Conservation (phyloP, 1,140 invertebrate species). For the Lucilia sericata region DNA sequence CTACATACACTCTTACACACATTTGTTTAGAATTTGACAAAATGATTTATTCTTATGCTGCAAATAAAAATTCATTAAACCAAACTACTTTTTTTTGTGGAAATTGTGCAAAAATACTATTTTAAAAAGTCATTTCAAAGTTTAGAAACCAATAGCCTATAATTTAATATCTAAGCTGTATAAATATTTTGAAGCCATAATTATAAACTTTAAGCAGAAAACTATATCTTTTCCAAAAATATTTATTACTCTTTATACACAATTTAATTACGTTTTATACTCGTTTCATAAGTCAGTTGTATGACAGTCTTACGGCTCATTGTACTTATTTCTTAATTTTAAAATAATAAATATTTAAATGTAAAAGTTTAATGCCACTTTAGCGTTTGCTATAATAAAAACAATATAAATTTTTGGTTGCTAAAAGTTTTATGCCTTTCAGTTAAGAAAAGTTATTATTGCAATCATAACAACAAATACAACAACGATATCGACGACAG, state of each 20-base stretch:
- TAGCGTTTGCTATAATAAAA: not conserved
- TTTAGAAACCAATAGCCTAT: not conserved
- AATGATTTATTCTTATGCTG: constrained; percentile 9
- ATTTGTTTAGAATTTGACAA: not conserved
- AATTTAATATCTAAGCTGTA: not conserved
- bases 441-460: constrained; percentile 32
- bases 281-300: not conserved
- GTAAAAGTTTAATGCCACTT: constrained; percentile 10
- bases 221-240: too few relatives aligned
- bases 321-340: constrained; percentile 6
- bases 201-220: too few relatives aligned
- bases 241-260: too few relatives aligned
- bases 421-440: constrained; percentile 35
- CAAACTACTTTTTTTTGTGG: too few relatives aligned
- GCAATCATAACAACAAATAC: constrained; percentile 4
- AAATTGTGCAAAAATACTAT: too few relatives aligned
- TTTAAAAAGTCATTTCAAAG: not conserved
- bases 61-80: not conserved
- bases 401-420: constrained; percentile 20
- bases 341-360: constrained; percentile 18
- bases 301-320: not conserved
- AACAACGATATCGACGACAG: not conserved
- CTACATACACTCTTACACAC: not conserved
- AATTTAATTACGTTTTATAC: not conserved
- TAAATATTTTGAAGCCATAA: too few relatives aligned